Base-by-base conservation (phyloP, 2,888 invertebrate genomes). In the Hipparchia semele region DNA sequence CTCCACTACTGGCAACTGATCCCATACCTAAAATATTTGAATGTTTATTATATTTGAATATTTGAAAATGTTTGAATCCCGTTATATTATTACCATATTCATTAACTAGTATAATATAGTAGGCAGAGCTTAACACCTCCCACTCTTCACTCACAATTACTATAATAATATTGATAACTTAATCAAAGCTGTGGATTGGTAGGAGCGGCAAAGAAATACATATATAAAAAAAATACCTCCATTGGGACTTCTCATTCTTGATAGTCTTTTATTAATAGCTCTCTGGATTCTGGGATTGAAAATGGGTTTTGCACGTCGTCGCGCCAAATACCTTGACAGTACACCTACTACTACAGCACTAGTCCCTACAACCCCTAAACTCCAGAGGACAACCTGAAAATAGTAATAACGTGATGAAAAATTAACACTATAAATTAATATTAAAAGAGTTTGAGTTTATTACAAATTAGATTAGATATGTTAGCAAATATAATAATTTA, bases 321-420 rank as follows among this genome's bases (percentile, higher is more conserved):
- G 95, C 66, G 97, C 96, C 80, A 98, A 92, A 87, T 97, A 97
- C 79, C 96, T 95, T 60, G 98, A 97, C 51, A 98, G 89, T 9
- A 98, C 95, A 58, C 97, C 97, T 60, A 98, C 95, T n/a, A 98
- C 92, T 8, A 97, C 95, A 33, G 98, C 96, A 83, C 98, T 97
- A 61, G 95, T 95, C 46, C 94, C 94, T 51, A 94, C 92, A 58
- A 97, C 95, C 68, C 97, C 95, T 77, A 97, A 94, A 77, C 97
- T 96, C 84, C 97, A 94, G 82, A 97, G 90, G 73, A 96, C 94
- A 73, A 97, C 95, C 96, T 97, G 82, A 49, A 83, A 83, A 65
- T 33, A 46, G 8, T 46, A 39, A 45, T 7, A 13, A 62, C 8
- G 8, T 56, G n/a, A 56, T 56, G 13, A 56, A 8, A 0, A 13